Base-by-base conservation (phyloP, 2,113 vertebrate genomes). In the Trichomycterus rosablanca region DNA sequence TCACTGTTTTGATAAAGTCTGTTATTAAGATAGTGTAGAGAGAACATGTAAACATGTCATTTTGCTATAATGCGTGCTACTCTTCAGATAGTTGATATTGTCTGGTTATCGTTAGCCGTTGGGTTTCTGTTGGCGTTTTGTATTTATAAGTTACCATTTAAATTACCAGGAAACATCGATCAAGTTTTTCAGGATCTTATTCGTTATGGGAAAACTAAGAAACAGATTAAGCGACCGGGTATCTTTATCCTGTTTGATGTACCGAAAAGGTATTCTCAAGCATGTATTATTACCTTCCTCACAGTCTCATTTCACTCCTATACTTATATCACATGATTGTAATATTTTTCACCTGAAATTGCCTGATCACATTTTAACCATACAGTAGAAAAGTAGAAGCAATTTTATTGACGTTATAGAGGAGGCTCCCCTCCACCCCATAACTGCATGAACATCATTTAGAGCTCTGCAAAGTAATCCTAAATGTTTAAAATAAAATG, bases 121-220 rank as follows among this genome's bases (percentile, higher is more conserved):
- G 66, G 54, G 14, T 89, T 89, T 64, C 43, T 85, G 1, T 3
- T 51, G 1, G 82, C 83, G 6, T 74, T 81, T 10, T 68, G 26
- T 8, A 16, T 62, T 0, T 79, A 81, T 61, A 79, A 52, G 26
- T 4, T 74, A 2, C 74, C 54, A 1, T 1, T 43, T 1, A 9
- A 18, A 3, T 11, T 77, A 0, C 76, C 63, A 4, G 40, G 8
- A 9, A 39, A 5, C 48, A 20, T 54, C 5, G 40, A 77, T 23
- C 3, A 72, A 2, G 35, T 86, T 11, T 86, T 87, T 46, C 81
- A 89, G 71, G 82, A 87, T 63, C 71, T 88, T 2, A 80, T 89
- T 49, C 52, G 86, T 1, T 89, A 86, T 55, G 87, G 87, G 16
- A 88, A 89, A 76, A 89, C 86, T 0, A 89, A 87, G 65, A 63